A percentile compares a stretch with the other conserved stretches of the same genome.
Conservation (phyloP, 2,888 invertebrate genomes). For the Agapostemon virescens region DNA sequence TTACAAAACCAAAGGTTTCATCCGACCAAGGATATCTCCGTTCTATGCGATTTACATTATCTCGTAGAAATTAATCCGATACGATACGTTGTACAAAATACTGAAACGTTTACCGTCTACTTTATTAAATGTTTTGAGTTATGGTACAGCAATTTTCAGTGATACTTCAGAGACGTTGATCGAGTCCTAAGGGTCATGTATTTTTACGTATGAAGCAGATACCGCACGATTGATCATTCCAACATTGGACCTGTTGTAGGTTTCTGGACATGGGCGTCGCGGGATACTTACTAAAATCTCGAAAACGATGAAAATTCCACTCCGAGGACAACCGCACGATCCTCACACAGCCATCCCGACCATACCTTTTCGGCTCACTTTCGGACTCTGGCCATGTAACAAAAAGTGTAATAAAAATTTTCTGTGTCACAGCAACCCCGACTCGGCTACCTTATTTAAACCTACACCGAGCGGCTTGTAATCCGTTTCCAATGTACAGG, state of each 20-base stretch:
- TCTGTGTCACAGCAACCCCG: constrained; percentile 78
- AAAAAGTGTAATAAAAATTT: constrained; percentile 79
- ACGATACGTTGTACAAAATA: too few species aligned
- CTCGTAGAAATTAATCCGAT: too few species aligned
- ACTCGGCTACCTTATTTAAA: not conserved
- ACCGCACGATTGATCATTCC: not conserved
- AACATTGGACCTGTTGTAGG: constrained; percentile 59
- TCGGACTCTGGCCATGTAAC: constrained; percentile 78
- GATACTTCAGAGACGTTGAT: too few species aligned
- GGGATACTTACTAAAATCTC: constrained; percentile 74
- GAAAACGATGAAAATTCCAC: constrained; percentile 72
- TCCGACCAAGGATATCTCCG: too few species aligned
- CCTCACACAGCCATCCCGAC: constrained; percentile 79
- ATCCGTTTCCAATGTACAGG: not conserved
- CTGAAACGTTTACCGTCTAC: too few species aligned
- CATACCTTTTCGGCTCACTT: constrained; percentile 78
- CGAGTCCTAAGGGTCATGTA: too few species aligned
- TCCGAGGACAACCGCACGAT: constrained; percentile 79
- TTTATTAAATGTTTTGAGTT: too few species aligned
- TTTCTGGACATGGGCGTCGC: constrained; percentile 71
- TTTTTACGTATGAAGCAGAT: too few species aligned
- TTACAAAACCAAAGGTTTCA: too few species aligned
- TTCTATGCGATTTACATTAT: too few species aligned
- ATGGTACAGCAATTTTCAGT: too few species aligned
- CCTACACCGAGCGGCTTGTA: not conserved